A percentile compares a stretch with the other conserved stretches of the same genome.
phyloP scores from a whole-genome alignment of 2,113 vertebrate species.

The Pongo abelii region DNA sequence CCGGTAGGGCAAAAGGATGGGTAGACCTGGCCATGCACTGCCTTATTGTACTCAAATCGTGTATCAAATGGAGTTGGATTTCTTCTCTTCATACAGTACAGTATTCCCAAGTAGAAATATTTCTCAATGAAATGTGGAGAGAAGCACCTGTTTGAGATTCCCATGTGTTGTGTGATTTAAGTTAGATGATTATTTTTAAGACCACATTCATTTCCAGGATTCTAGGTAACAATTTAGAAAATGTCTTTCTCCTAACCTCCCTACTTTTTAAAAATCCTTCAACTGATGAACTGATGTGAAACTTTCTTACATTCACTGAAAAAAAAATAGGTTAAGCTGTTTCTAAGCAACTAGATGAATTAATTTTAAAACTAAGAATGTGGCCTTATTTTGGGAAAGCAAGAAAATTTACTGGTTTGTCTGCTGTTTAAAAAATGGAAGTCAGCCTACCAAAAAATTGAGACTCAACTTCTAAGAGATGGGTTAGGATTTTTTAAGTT shows the following conservation, averaged over 20 bases:
- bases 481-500: background rate
- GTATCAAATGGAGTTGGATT: background rate
- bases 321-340: constrained; percentile 9
- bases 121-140: background rate
- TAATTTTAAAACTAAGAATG: constrained; percentile 32
- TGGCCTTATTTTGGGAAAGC: constrained; percentile 25
- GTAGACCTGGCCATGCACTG: background rate
- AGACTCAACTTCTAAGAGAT: background rate
- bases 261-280: background rate
- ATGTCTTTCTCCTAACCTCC: background rate
- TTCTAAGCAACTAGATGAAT: constrained; percentile 37
- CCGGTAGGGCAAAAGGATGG: background rate
- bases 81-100: background rate
- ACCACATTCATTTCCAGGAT: background rate
- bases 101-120: background rate
- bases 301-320: background rate
- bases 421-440: constrained; percentile 18
- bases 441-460: background rate
- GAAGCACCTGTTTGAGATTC: background rate
- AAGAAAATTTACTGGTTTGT: constrained; percentile 12
- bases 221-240: background rate
- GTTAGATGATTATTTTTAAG: background rate
- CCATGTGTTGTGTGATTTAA: background rate
- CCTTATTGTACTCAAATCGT: background rate
- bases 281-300: background rate